Evolutionary conservation across 1,140 invertebrate species (phyloP).

Genomic region (Stratiolaelaps scimitus): DNA sequence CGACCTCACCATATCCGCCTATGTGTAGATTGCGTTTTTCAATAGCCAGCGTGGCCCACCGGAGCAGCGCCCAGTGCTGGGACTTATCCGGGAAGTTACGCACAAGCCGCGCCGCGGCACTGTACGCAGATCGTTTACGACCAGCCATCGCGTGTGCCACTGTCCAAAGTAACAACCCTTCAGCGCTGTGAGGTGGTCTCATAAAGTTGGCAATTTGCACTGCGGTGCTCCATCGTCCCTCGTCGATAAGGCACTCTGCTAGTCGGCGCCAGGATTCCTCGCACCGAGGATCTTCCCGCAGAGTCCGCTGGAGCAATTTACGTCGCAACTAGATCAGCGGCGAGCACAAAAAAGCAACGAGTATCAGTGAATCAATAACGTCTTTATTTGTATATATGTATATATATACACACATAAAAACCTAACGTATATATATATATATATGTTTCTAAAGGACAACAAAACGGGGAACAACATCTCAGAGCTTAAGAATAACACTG

Average conservation of each 20-base stretch:
- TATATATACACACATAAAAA: too few species aligned
- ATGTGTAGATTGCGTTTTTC: slow-evolving; percentile 5
- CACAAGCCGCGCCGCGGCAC: slow-evolving; percentile 12
- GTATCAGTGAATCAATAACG: too few species aligned
- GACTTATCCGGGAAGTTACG: background rate
- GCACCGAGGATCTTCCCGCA: background rate
- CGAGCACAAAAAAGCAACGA: too few species aligned
- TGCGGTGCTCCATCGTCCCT: background rate
- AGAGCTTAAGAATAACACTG: too few species aligned
- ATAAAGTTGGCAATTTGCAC: background rate
- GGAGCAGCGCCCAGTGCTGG: slow-evolving; percentile 11
- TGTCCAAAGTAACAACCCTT: background rate
- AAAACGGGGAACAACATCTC: too few species aligned
- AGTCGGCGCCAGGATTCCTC: slow-evolving; percentile 12
- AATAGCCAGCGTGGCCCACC: background rate
- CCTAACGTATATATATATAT: too few species aligned
- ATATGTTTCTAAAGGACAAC: too few species aligned
- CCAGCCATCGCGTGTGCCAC: slow-evolving; percentile 4
- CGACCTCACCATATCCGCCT: background rate
- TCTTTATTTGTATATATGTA: too few species aligned
- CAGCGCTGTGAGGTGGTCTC: background rate
- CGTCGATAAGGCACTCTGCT: slow-evolving; percentile 9
- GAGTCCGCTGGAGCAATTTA: background rate
- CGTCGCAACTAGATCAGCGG: too few species aligned
- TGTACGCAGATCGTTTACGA: slow-evolving; percentile 1